phyloP scores from a whole-genome alignment of 2,888 invertebrate genomes.

The Drosophila mulleri region DNA sequence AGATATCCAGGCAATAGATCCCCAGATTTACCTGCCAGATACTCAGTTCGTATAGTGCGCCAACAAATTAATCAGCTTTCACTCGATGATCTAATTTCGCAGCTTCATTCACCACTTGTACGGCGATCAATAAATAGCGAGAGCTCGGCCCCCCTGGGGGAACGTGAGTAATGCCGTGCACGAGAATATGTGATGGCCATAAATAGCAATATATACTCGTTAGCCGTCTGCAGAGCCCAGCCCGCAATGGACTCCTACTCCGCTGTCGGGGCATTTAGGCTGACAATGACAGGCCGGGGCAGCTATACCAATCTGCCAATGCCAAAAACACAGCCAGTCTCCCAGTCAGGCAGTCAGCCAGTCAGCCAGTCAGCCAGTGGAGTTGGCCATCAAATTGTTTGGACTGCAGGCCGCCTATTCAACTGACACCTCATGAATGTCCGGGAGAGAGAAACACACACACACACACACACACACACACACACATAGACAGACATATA shows the following conservation, averaged over 20 bases:
- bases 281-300: constrained; percentile 70
- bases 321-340: constrained; percentile 39
- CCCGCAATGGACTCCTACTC: constrained; percentile 76
- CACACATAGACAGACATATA: constrained; percentile 6
- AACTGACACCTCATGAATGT: constrained; percentile 79
- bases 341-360: constrained; percentile 33
- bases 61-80: background rate
- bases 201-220: constrained; percentile 58
- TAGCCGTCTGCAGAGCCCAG: constrained; percentile 33
- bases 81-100: background rate
- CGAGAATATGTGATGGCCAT: constrained; percentile 26
- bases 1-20: background rate
- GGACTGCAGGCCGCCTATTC: constrained; percentile 47
- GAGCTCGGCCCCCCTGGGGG: constrained; percentile 2
- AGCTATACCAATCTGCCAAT: constrained; percentile 53
- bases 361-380: constrained; percentile 40
- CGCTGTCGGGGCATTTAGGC: constrained; percentile 73
- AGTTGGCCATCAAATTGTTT: constrained; percentile 73
- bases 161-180: constrained; percentile 3
- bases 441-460: constrained; percentile 31
- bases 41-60: background rate
- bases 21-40: background rate
- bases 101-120: constrained; percentile 17
- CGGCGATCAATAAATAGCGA: constrained; percentile 23
- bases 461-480: constrained; percentile 17